Evolutionary conservation across 2,113 vertebrate genomes (phyloP).

Genomic region (Melierax canorus): DNA sequence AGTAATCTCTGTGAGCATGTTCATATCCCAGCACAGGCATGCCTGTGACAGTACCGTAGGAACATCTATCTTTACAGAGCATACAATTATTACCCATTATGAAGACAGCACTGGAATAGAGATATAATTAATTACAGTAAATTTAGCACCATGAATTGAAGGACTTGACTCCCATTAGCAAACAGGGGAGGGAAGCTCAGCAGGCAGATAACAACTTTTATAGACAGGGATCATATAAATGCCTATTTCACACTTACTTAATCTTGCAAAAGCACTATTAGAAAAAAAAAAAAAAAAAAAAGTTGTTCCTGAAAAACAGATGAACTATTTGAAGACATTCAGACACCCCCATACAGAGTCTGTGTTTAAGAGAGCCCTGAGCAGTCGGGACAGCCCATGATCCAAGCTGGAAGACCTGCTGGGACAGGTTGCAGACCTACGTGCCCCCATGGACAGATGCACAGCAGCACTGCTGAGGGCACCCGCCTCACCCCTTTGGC

Average conservation of each 20-base stretch:
- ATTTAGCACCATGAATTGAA: slow-evolving; percentile 21
- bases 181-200: background rate
- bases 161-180: background rate
- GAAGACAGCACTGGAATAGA: background rate
- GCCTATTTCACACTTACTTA: slow-evolving; percentile 3
- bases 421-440: background rate
- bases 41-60: background rate
- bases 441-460: background rate
- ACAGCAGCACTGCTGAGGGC: background rate
- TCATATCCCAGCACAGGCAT: background rate
- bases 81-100: background rate
- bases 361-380: background rate
- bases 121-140: slow-evolving; percentile 20
- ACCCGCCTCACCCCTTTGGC: background rate
- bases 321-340: background rate
- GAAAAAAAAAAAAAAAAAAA: too few species aligned
- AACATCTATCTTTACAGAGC: background rate
- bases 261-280: background rate
- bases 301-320: background rate
- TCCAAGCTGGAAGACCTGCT: background rate
- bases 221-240: background rate
- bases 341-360: background rate
- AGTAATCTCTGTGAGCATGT: background rate
- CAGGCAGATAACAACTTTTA: background rate
- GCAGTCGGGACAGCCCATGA: background rate